A percentile compares a stretch with the other conserved stretches of the same genome.
Conservation (phyloP, 2,888 invertebrate genomes). For the Disparrhopalites patrizii region DNA sequence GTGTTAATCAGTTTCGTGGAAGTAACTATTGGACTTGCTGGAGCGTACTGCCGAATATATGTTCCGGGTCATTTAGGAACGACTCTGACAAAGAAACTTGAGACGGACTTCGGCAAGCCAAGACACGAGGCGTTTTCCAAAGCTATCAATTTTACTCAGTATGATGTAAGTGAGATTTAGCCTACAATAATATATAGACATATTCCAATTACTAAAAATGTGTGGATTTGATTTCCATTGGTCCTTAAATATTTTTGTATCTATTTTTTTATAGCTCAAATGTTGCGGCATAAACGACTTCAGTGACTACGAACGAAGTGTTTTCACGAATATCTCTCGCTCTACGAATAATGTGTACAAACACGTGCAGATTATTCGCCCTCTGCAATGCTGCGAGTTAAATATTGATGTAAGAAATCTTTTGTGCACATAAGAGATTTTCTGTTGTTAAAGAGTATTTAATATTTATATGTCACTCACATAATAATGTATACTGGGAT, state of each 20-base stretch:
- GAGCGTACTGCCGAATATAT: conserved; percentile 51
- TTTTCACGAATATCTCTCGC: conserved; percentile 53
- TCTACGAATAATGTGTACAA: conserved; percentile 31
- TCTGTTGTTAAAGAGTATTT: too few relatives aligned
- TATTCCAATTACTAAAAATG: not conserved
- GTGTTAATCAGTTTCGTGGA: conserved; percentile 54
- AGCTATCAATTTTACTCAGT: conserved; percentile 55
- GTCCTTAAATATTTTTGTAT: not conserved
- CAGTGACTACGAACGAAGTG: conserved; percentile 53
- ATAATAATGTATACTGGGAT: too few relatives aligned
- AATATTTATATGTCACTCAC: too few relatives aligned
- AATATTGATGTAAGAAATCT: conserved; percentile 30
- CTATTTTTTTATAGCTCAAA: conserved; percentile 43
- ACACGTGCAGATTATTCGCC: conserved; percentile 32
- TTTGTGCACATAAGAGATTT: not conserved
- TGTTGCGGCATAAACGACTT: conserved; percentile 54
- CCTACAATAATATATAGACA: too few relatives aligned
- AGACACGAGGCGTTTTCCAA: conserved; percentile 51
- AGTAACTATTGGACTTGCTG: conserved; percentile 53
- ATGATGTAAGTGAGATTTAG: conserved; percentile 51
- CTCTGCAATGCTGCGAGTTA: conserved; percentile 49
- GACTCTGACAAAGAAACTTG: conserved; percentile 45
- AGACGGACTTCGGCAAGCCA: conserved; percentile 33
- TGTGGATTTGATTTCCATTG: not conserved
- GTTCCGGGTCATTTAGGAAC: conserved; percentile 52